Evolutionary conservation across 1,140 invertebrate genomes (phyloP).

Genomic region (Apis dorsata): DNA sequence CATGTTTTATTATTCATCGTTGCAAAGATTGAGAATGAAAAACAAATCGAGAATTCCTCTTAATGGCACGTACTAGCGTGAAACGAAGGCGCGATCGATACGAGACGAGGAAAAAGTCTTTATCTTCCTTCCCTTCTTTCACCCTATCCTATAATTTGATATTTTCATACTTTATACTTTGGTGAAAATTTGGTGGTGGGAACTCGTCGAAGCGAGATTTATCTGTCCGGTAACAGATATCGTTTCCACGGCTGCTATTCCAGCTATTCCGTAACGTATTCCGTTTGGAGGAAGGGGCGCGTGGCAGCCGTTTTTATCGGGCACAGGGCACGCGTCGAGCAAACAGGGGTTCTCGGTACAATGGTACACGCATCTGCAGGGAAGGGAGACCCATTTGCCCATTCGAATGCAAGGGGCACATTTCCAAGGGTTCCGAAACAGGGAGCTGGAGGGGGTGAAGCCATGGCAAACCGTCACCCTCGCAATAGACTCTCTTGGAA

Average conservation of each 20-base stretch:
- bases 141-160: too few species aligned
- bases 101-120: not conserved
- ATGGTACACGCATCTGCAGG: conserved; percentile 34
- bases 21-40: too few species aligned
- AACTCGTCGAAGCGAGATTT: not conserved
- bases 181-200: not conserved
- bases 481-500: conserved; percentile 16
- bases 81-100: too few species aligned
- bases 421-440: conserved; percentile 3
- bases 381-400: not conserved
- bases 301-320: conserved; percentile 38
- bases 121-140: too few species aligned
- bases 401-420: conserved; percentile 18
- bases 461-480: conserved; percentile 55
- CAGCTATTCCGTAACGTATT: conserved; percentile 18
- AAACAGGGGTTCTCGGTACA: conserved; percentile 42
- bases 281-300: conserved; percentile 30
- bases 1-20: too few species aligned
- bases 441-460: conserved; percentile 13
- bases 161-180: not conserved
- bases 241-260: not conserved
- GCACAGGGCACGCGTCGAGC: conserved; percentile 40
- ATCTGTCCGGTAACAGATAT: not conserved
- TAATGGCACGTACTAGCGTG: not conserved
- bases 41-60: too few species aligned